phyloP scores from a whole-genome alignment of 2,797 vertebrate genomes.

The Pipistrellus pipistrellus region DNA sequence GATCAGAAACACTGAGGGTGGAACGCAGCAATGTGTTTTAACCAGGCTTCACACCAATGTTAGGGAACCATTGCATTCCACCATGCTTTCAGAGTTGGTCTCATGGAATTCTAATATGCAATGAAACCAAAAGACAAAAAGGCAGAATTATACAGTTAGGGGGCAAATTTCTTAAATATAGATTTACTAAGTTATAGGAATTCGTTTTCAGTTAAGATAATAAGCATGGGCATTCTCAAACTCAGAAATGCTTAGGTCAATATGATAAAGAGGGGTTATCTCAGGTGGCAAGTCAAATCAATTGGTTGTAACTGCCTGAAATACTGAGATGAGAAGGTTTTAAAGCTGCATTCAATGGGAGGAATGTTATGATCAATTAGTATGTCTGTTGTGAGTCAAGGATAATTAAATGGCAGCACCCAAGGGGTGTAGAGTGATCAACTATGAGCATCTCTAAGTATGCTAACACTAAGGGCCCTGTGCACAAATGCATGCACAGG shows the following conservation, averaged over 20 bases:
- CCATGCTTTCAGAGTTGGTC: not conserved
- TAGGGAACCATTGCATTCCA: not conserved
- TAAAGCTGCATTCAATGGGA: not conserved
- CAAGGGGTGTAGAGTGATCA: not conserved
- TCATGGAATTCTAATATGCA: not conserved
- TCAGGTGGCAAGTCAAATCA: constrained; percentile 3
- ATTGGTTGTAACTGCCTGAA: not conserved
- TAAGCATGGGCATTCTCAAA: not conserved
- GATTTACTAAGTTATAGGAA: not conserved
- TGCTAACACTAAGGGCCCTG: not conserved
- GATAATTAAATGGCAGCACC: not conserved
- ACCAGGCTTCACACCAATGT: not conserved
- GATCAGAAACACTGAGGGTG: not conserved
- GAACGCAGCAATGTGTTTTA: not conserved
- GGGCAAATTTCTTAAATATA: not conserved
- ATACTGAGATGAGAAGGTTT: not conserved
- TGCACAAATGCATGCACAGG: too few species aligned
- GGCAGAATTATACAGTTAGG: not conserved
- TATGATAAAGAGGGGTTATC: not conserved
- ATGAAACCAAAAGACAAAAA: not conserved
- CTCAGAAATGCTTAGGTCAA: not conserved
- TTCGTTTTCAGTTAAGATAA: not conserved
- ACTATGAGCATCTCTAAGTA: not conserved
- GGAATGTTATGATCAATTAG: not conserved
- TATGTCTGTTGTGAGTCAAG: not conserved